Evolutionary conservation across 2,888 invertebrate genomes (phyloP).

Genomic region (Leptogaster cylindrica): DNA sequence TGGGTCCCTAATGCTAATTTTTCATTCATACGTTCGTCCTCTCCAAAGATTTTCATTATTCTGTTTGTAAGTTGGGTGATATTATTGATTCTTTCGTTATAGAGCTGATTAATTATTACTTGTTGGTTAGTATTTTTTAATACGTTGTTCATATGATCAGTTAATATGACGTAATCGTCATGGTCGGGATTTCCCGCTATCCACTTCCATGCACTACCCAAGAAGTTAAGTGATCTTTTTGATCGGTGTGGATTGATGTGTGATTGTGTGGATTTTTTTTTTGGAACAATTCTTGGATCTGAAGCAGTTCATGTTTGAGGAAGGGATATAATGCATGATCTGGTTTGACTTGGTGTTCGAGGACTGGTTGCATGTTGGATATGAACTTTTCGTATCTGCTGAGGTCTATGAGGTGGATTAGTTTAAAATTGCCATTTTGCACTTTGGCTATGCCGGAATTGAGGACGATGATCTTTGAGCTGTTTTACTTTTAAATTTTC

Average conservation of each 20-base stretch:
- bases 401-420: too few species aligned
- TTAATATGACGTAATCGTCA: too few species aligned
- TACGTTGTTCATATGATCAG: slow-evolving; percentile 33
- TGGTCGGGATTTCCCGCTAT: slow-evolving; percentile 30
- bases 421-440: slow-evolving; percentile 20
- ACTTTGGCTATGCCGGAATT: slow-evolving; percentile 6
- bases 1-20: slow-evolving; percentile 6
- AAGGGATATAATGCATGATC: slow-evolving; percentile 4
- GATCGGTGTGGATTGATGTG: too few species aligned
- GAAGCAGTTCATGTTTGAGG: slow-evolving; percentile 16
- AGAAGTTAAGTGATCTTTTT: slow-evolving; percentile 13
- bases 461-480: slow-evolving; percentile 22
- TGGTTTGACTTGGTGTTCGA: background rate
- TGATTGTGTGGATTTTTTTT: background rate
- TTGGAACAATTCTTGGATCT: slow-evolving; percentile 2
- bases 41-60: slow-evolving; percentile 1
- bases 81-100: slow-evolving; percentile 35
- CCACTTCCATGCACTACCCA: slow-evolving; percentile 28
- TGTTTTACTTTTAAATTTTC: slow-evolving; percentile 45
- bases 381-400: slow-evolving; percentile 2
- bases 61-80: slow-evolving; percentile 13
- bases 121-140: slow-evolving; percentile 24
- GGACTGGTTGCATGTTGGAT: background rate
- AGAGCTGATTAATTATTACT: slow-evolving; percentile 29
- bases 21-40: background rate